These are phyloP conservation scores for Fragum sueziense DNA, from an alignment of 2,888 invertebrate genomes.

Conservation along the genomic window DNA sequence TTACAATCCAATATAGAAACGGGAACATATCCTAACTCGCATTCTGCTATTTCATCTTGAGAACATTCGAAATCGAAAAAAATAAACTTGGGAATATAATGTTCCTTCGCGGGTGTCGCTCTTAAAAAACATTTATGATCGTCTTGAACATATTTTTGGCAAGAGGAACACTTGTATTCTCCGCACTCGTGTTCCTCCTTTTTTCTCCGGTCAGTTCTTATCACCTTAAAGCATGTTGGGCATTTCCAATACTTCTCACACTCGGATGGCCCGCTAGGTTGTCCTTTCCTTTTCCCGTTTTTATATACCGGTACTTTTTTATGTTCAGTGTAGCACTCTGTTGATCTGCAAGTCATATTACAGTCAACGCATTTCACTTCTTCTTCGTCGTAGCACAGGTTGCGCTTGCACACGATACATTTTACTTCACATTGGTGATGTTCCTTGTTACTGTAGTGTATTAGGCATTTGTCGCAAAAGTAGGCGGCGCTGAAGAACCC, in stretches of 20 bases:
- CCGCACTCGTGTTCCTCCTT: conserved; percentile 32
- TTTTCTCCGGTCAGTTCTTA: conserved; percentile 12
- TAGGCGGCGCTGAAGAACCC: conserved; percentile 43
- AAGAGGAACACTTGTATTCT: conserved; percentile 27
- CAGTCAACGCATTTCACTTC: conserved; percentile 9
- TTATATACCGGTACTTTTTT: conserved; percentile 9
- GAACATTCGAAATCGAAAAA: conserved; percentile 42
- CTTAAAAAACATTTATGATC: conserved; percentile 35
- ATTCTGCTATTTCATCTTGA: conserved; percentile 27
- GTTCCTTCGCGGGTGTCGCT: conserved; percentile 24
- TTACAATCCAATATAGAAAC: conserved; percentile 17
- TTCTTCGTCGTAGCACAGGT: conserved; percentile 29
- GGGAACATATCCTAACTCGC: conserved; percentile 21
- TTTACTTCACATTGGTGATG: conserved; percentile 27
- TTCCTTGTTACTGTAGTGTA: conserved; percentile 30
- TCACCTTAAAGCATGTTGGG: conserved; percentile 24
- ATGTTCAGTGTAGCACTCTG: conserved; percentile 26
- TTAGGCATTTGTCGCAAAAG: conserved; percentile 26
- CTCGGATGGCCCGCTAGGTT: conserved; percentile 9
- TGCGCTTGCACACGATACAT: conserved; percentile 39
- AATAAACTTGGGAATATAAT: conserved; percentile 30
- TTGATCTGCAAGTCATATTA: conserved; percentile 27
- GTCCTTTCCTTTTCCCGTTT: conserved; percentile 25
- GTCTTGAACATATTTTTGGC: conserved; percentile 6
- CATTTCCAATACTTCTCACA: conserved; percentile 35